Evolutionary conservation across 2,888 invertebrate species (phyloP).

Genomic region (Macrophya alboannulata): DNA sequence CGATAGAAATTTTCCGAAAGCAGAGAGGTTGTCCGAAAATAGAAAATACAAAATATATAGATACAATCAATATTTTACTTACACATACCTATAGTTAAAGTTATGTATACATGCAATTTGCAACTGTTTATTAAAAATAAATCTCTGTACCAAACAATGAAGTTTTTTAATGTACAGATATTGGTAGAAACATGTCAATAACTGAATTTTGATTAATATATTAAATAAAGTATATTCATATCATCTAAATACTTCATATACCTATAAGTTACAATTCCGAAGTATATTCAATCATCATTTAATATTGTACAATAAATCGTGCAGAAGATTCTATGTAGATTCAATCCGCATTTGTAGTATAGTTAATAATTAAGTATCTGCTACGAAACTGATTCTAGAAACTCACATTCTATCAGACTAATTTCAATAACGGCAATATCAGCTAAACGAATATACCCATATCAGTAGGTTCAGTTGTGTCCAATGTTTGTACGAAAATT

Average conservation of each 20-base stretch:
- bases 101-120: no score
- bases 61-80: no score
- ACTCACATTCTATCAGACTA: neutral
- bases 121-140: no score
- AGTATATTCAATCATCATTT: neutral
- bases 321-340: neutral
- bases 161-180: no score
- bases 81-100: no score
- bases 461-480: neutral
- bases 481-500: constrained; percentile 7
- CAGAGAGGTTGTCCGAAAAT: no score
- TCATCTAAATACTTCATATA: neutral
- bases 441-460: neutral
- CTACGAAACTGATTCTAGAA: neutral
- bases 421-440: no score
- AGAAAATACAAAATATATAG: no score
- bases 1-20: no score
- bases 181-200: no score
- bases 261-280: neutral
- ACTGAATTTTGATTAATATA: neutral
- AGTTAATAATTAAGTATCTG: neutral
- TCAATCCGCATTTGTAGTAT: neutral
- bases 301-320: neutral
- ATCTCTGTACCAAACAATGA: no score
- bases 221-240: constrained; percentile 9